These are phyloP conservation scores for Phalanger gymnotis DNA, from an alignment of 2,797 vertebrate genomes.

Conservation along the genomic window DNA sequence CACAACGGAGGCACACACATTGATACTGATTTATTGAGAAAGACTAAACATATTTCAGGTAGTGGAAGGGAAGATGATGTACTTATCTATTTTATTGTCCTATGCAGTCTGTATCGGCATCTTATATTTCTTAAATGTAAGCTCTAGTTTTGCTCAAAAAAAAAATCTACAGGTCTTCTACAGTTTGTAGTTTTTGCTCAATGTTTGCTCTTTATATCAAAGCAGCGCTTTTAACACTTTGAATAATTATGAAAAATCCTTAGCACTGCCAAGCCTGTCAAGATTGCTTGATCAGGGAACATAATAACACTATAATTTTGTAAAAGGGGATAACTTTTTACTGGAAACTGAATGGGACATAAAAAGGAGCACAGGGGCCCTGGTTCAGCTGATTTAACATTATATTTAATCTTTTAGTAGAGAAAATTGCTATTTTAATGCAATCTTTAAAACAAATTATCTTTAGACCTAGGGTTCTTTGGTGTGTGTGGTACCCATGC, in stretches of 20 bases:
- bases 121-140: constrained; percentile 76
- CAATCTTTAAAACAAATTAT: constrained; percentile 59
- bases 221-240: constrained; percentile 50
- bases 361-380: background rate
- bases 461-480: constrained; percentile 53
- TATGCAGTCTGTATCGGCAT: constrained; percentile 60
- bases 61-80: constrained; percentile 69
- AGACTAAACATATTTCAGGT: constrained; percentile 76
- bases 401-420: background rate
- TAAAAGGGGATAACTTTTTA: constrained; percentile 46
- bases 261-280: constrained; percentile 32
- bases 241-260: constrained; percentile 29
- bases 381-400: constrained; percentile 28
- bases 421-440: constrained; percentile 64
- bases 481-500: constrained; percentile 32
- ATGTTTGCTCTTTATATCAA: constrained; percentile 20
- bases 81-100: constrained; percentile 73
- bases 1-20: constrained; percentile 42
- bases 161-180: constrained; percentile 68
- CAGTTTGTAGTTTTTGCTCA: constrained; percentile 37
- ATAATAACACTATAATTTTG: constrained; percentile 33
- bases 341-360: constrained; percentile 5
- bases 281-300: background rate
- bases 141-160: constrained; percentile 71
- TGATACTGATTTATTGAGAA: constrained; percentile 70